Evolutionary conservation across 1,140 invertebrate species (phyloP), one percentile per base, ranked within the genome.

Genomic region (Hycleus phaleratus): DNA sequence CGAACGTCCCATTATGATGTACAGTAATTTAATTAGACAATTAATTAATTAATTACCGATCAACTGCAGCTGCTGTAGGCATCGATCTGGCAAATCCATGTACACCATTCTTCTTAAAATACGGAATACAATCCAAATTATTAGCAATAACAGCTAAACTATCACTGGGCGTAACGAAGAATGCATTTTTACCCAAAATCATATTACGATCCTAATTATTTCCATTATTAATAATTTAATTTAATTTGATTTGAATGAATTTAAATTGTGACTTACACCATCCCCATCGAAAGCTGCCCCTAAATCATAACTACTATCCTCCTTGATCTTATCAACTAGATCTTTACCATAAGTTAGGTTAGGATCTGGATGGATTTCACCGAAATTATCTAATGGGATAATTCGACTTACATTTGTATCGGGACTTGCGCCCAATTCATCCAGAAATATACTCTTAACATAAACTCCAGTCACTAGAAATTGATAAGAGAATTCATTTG

Each of bases 211-310:
- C 94, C 77, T 79, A 52, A 55, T 67, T 68, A 38, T 59, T 57
- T 39, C 18, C 18, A 18, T 18, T 18, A 18, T 18, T 18, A 18
- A 18, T 18, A 1, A 18, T 1, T 18, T 18, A 18, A 18, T 18
- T 18, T 18, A 18, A 18, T 18, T 18, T 32, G 4, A 32, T 32
- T 32, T 7, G 0, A 32, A 32, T 32, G 1, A 32, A 7, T 32
- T 18, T 18, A 1, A 18, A 18, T 18, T 18, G 18, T 4, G 46
- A 72, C 77, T 76, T 74, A 86, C 89, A 57, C 95, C 96, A 77
- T 99, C 97, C 7, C 97, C 97, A 80, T 99, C 97, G 76, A 99
- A 99, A 47, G 97, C 97, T 38, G 93, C 95, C 39, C 97, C 97
- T 70, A 99, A 90, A 74, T 95, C 92, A 72, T 91, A 91, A 49